Base-by-base conservation (phyloP, 2,113 vertebrate genomes). In the Manacus vitellinus region DNA sequence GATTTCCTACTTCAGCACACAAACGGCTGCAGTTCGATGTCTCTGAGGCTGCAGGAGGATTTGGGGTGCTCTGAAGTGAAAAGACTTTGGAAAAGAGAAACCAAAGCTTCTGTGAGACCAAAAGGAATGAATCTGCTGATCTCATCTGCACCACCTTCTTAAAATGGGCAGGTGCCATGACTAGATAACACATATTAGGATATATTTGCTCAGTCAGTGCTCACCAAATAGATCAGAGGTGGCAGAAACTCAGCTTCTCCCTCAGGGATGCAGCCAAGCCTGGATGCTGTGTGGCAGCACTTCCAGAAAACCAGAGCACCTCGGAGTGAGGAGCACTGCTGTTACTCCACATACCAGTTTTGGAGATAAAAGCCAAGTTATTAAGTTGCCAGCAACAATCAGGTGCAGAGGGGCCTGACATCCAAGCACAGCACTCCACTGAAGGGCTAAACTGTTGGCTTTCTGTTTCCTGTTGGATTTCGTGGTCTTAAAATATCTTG, bases 151-250 rank as follows among this genome's bases (percentile, higher is more conserved):
- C 27, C 51, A 31, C 31, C 58, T n/a, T 14, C 72, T 30, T 27
- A 10, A 17, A 81, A 24, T 4, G 8, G 41, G 25, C 41, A 51
- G 16, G 25, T 33, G 30, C 43, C 52, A 12, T 0, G 2, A 30
- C 28, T 27, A 51, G 25, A 15, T 8, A 22, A 41, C 0, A 0
- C 22, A 22, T 31, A 4, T n/a, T 7, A 28, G 47, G 43, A n/a
- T 13, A 52, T 21, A 3, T 43, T 87, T 76, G 20, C 58, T 56
- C 72, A 30, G 18, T 58, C 55, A 9, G 43, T n/a, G 21, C 74
- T 15, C 43, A 75, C 4, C 22, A 43, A 58, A 39, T 14, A n/a
- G 44, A 39, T 12, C 11, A 15, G 39, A n/a, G 9, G 54, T 28
- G 56, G 37, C 52, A 67, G 58, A 79, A 75, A 52, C 10, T 25